Base-by-base conservation (phyloP, 2,113 vertebrate genomes). In the Aspiorhynchus laticeps region DNA sequence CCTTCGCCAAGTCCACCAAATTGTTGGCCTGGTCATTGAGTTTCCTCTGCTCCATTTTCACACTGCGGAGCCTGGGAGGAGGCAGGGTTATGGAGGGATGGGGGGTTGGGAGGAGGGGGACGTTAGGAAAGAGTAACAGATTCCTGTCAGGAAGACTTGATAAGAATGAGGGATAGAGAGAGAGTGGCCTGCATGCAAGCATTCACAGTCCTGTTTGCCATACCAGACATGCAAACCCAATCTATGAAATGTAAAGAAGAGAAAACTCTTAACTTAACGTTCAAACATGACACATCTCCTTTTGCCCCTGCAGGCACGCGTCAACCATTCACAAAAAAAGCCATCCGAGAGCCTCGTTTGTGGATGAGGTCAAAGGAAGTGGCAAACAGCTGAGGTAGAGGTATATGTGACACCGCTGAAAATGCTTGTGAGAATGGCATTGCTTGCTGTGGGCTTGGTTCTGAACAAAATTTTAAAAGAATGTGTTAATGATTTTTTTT, bases 41-140 rank as follows among this genome's bases (percentile, higher is more conserved):
- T 88, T 98, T 98, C 86, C 97, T 95, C 89, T 98, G 97, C 90
- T 98, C 97, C 93, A 98, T 96, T 93, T 97, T 98, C 87, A 97
- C 96, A 56, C 95, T 94, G 84, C 97, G 94, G 90, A 98, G 91
- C 92, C 97, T 98, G 89, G 1, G 78, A 80, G 79, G 88, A 88
- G 89, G 86, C 69, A 83, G 82, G 82, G 69, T 84, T 74, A 74
- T 56, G 82, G 69, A 74, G 82, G 82, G 82, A 24, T 14, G 31
- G 48, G 69, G 63, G 82, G 82, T 56, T 73, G 48, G 77, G 87
- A 88, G 75, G 67, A 67, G 67, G 21, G 76, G 38, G 87, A 85
- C 71, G 19, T 63, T 67, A 65, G 81, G 81, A 74, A 56, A 86
- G 43, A 59, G 80, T 84, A 84, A 84, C 82, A 84, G 21, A 84